Evolutionary conservation across 2,113 vertebrate species (phyloP).

Genomic region (Zosterops hypoxanthus): DNA sequence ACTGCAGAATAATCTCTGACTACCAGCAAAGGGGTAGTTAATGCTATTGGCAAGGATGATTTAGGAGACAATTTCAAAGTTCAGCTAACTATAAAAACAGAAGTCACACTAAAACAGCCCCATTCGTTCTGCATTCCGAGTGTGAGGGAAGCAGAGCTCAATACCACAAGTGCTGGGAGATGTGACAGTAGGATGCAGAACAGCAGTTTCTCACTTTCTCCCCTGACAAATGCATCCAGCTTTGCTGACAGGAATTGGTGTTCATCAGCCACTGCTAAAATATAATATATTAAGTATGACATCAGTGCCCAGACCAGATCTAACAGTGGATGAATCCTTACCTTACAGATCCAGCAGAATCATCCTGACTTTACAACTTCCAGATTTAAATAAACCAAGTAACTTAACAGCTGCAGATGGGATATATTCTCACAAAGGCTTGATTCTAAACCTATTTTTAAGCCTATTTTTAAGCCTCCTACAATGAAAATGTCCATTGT

Average conservation of each 20-base stretch:
- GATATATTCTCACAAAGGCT: background rate
- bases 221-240: background rate
- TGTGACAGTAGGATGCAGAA: background rate
- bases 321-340: background rate
- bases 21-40: constrained; percentile 55
- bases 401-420: background rate
- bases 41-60: constrained; percentile 50
- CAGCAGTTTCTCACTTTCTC: background rate
- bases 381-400: background rate
- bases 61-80: constrained; percentile 53
- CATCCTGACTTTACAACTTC: background rate
- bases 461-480: background rate
- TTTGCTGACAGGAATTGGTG: background rate
- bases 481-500: background rate
- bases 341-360: background rate
- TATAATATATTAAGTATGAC: background rate
- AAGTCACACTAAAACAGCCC: background rate
- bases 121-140: background rate
- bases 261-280: background rate
- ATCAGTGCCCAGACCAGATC: background rate
- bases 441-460: background rate
- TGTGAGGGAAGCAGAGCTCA: background rate
- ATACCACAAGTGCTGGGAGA: background rate
- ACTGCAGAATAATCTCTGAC: constrained; percentile 59
- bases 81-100: constrained; percentile 59